Conservation (phyloP, 2,797 vertebrate genomes). For the Cuniculus paca region DNA sequence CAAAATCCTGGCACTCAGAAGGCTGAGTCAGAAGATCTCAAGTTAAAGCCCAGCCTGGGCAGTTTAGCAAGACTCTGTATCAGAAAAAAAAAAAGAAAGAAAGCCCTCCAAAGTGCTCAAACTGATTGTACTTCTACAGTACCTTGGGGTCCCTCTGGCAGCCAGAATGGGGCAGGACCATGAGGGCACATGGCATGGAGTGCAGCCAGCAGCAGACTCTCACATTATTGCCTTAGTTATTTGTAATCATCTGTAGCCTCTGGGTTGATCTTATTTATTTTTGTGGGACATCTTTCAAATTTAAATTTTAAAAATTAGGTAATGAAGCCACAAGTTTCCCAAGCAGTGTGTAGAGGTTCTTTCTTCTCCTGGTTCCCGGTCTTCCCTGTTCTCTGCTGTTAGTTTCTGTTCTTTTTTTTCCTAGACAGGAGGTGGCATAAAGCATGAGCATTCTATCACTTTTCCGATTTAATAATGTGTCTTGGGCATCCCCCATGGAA, state of each 20-base stretch:
- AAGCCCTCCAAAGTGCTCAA: neutral
- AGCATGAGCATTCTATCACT: neutral
- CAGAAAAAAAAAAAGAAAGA: no score
- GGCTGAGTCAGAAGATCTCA: neutral
- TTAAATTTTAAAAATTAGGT: neutral
- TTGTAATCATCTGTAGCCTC: neutral
- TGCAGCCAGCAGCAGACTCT: fast-evolving
- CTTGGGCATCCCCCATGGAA: neutral
- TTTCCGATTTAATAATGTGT: neutral
- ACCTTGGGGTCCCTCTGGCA: neutral
- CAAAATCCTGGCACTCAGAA: neutral
- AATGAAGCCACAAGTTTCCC: neutral
- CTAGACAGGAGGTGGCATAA: neutral
- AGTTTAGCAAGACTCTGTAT: neutral
- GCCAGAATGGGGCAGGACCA: fast-evolving
- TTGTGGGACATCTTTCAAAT: neutral
- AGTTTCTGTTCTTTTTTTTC: neutral
- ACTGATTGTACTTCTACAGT: neutral
- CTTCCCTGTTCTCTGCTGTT: neutral
- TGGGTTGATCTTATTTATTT: neutral
- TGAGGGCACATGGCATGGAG: neutral
- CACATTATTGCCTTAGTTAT: neutral
- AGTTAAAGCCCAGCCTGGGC: neutral
- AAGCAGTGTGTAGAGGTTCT: neutral
- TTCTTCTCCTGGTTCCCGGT: no score